These are phyloP conservation scores for Temnothorax unifasciatus DNA, from an alignment of 2,888 invertebrate species.

Conservation along the genomic window DNA sequence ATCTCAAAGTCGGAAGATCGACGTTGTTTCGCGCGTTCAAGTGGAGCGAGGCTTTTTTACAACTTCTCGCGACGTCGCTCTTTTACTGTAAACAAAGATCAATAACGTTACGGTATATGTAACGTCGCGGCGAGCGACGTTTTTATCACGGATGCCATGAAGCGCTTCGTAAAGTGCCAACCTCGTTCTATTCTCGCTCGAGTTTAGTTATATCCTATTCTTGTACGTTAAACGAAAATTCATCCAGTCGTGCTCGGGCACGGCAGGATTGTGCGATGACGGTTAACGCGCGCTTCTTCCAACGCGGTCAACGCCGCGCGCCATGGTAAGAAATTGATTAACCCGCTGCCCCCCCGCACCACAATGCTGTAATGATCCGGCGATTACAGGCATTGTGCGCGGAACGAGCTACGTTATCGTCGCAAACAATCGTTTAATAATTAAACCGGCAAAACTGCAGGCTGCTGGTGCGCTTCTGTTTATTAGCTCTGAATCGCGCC, in stretches of 20 bases:
- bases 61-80: constrained; percentile 2
- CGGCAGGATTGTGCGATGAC: neutral
- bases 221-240: constrained; percentile 27
- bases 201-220: constrained; percentile 33
- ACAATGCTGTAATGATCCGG: constrained; percentile 22
- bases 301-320: constrained; percentile 6
- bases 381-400: constrained; percentile 49
- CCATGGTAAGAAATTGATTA: constrained; percentile 40
- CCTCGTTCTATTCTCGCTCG: constrained; percentile 37
- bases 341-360: neutral
- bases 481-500: neutral
- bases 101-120: constrained; percentile 44
- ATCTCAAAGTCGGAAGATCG: neutral
- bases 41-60: constrained; percentile 25
- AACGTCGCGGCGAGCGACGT: neutral
- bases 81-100: constrained; percentile 51
- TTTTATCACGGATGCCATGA: constrained; percentile 51
- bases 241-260: neutral
- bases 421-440: constrained; percentile 39
- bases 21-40: constrained; percentile 17
- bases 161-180: constrained; percentile 44
- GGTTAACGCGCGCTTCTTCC: constrained; percentile 31
- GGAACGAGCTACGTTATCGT: constrained; percentile 5
- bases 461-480: neutral
- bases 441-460: constrained; percentile 22